Conservation (phyloP, 2,797 vertebrate genomes). For the Rachycentron canadum region DNA sequence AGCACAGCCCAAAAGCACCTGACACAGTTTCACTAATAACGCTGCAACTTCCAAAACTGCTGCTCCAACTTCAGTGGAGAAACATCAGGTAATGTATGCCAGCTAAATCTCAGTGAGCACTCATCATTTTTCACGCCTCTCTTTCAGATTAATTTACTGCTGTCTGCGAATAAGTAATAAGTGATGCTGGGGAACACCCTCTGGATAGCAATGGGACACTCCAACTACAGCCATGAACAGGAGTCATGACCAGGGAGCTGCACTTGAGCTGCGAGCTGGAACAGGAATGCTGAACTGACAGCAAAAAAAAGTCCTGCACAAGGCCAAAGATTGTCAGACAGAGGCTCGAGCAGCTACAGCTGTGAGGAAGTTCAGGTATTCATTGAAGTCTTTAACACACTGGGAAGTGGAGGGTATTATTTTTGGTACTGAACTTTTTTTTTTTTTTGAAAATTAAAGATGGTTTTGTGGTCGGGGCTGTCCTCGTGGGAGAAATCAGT, state of each 20-base stretch:
- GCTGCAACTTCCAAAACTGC: conserved; percentile 55
- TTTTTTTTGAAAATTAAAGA: conserved; percentile 53
- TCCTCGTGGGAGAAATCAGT: conserved; percentile 54
- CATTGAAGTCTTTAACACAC: conserved; percentile 29
- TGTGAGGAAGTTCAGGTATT: conserved; percentile 45
- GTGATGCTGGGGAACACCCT: conserved; percentile 75
- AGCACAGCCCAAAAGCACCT: conserved; percentile 48
- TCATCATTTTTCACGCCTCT: conserved; percentile 55
- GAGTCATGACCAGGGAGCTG: conserved; percentile 57
- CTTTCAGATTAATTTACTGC: conserved; percentile 93
- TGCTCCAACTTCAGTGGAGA: conserved; percentile 56
- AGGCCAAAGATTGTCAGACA: conserved; percentile 67
- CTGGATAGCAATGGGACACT: conserved; percentile 45
- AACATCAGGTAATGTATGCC: conserved; percentile 50
- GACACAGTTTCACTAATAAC: conserved; percentile 59
- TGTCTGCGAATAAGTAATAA: conserved; percentile 95
- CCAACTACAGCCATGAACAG: conserved; percentile 51
- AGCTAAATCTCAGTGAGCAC: conserved; percentile 46
- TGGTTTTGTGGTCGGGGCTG: conserved; percentile 32
- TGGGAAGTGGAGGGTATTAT: conserved; percentile 34
- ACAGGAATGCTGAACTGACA: conserved; percentile 16
- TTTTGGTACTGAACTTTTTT: conserved; percentile 41
- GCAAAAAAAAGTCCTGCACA: conserved; percentile 29
- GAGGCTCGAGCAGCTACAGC: conserved; percentile 27
- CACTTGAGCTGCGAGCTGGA: conserved; percentile 40